These are phyloP conservation scores for Ciconia nigra DNA, from an alignment of 2,797 vertebrate genomes.

Conservation along the genomic window DNA sequence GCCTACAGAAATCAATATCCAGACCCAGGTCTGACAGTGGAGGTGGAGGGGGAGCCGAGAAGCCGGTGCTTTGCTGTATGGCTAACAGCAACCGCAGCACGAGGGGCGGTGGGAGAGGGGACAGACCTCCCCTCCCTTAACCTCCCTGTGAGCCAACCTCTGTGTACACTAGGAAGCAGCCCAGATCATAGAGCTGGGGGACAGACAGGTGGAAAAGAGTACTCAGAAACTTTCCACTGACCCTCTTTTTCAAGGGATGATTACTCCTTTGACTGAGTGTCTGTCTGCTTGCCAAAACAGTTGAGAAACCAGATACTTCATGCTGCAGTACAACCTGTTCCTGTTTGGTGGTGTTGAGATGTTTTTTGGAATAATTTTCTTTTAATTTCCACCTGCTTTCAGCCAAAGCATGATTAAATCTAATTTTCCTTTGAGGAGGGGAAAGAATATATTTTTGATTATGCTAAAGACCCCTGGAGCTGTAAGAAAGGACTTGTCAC, in stretches of 20 bases:
- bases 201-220: not conserved
- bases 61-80: accelerated
- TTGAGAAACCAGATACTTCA: not conserved
- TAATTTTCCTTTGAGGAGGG: not conserved
- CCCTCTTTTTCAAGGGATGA: not conserved
- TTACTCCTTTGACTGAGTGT: not conserved
- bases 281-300: not conserved
- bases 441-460: not conserved
- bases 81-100: not conserved
- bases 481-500: not conserved
- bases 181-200: not conserved
- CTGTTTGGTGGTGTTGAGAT: not conserved
- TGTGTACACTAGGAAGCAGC: not conserved
- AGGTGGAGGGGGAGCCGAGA: not conserved
- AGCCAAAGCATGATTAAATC: not conserved
- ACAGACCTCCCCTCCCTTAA: not conserved
- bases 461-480: not conserved
- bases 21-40: not conserved
- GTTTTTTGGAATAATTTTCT: not conserved
- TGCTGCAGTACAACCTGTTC: not conserved
- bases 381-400: not conserved
- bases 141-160: accelerated
- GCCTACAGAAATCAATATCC: not conserved
- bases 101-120: not conserved
- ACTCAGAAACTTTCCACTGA: not conserved